Evolutionary conservation across 2,113 vertebrate genomes (phyloP).

Genomic region (Morphnarchus princeps): DNA sequence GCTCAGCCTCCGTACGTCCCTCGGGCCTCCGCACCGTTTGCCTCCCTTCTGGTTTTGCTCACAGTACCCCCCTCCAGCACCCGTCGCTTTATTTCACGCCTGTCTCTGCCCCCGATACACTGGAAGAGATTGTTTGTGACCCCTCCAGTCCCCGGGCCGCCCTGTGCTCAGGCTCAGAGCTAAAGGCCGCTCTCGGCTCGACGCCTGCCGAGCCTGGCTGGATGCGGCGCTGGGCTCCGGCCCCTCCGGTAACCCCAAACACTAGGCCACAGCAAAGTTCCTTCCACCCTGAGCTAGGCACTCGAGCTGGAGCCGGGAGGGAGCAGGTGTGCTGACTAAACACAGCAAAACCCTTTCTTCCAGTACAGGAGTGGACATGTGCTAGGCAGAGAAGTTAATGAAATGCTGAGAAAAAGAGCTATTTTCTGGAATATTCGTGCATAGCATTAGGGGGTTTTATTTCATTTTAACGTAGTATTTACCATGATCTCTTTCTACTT

Average conservation of each 20-base stretch:
- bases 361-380: fast-evolving
- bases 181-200: neutral
- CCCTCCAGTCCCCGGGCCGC: fast-evolving
- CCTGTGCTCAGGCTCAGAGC: neutral
- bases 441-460: neutral
- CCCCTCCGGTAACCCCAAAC: neutral
- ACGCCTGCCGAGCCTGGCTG: fast-evolving
- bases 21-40: no score
- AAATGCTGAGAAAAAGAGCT: neutral
- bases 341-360: neutral
- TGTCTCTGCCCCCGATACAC: fast-evolving
- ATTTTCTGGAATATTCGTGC: neutral
- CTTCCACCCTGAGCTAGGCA: no score
- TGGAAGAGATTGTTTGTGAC: no score
- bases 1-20: no score
- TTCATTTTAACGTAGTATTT: neutral
- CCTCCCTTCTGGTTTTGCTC: no score
- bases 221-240: neutral
- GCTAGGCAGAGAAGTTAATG: neutral
- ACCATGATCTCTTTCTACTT: neutral
- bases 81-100: neutral
- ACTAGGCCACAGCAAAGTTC: fast-evolving
- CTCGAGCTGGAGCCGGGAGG: fast-evolving
- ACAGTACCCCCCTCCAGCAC: no score
- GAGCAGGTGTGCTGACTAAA: neutral